phyloP scores from a whole-genome alignment of 2,797 vertebrate genomes.

The Smutsia temminckii region DNA sequence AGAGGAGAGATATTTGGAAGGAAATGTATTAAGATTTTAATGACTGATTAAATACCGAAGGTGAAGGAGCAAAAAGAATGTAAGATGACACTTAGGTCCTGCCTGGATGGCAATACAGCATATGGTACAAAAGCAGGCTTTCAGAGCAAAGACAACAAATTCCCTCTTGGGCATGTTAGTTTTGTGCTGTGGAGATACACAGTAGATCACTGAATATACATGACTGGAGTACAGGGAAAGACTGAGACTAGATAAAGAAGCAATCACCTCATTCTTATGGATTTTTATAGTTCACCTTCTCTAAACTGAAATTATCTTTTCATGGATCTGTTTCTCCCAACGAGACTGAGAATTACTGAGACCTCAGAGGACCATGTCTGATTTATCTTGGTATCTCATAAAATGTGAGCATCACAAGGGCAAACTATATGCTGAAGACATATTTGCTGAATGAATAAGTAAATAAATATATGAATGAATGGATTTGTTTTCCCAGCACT shows the following conservation, averaged over 20 bases:
- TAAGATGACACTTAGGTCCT: slow-evolving; percentile 16
- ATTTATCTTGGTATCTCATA: slow-evolving; percentile 20
- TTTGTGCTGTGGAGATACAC: background rate
- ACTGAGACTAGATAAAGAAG: slow-evolving; percentile 17
- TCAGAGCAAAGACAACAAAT: slow-evolving; percentile 10
- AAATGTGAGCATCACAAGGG: background rate
- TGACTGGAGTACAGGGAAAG: background rate
- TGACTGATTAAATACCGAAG: background rate
- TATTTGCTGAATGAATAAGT: slow-evolving; percentile 43
- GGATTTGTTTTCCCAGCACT: slow-evolving; percentile 11
- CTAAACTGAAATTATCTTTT: slow-evolving; percentile 57
- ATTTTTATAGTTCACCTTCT: slow-evolving; percentile 35
- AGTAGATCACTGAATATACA: background rate
- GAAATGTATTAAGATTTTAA: slow-evolving; percentile 35
- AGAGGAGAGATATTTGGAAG: background rate
- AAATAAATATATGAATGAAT: slow-evolving; percentile 31
- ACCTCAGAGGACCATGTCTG: background rate
- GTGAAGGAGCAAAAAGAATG: background rate
- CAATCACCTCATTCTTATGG: slow-evolving; percentile 10
- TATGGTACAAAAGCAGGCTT: background rate
- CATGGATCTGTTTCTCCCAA: slow-evolving; percentile 5
- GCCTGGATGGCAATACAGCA: background rate
- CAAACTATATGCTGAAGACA: slow-evolving; percentile 27
- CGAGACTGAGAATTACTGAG: slow-evolving; percentile 39
- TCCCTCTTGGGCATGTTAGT: slow-evolving; percentile 30